A percentile compares a stretch with the other conserved stretches of the same genome.
Evolutionary conservation across 1,140 invertebrate species (phyloP).

Genomic region (Diachasmimorpha longicaudata): DNA sequence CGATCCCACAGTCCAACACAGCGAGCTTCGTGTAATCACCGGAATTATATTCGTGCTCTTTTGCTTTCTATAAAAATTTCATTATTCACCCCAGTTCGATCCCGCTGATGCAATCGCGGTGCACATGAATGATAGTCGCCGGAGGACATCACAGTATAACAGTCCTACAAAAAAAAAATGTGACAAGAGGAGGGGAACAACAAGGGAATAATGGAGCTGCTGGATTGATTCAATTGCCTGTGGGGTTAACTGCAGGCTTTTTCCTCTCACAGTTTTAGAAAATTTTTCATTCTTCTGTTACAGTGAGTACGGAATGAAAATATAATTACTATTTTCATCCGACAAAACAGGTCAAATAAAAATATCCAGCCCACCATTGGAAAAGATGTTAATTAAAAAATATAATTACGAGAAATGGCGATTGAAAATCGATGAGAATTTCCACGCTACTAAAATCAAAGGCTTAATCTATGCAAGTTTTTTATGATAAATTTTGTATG

Average conservation of each 20-base stretch:
- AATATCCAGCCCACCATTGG: background rate
- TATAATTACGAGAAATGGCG: background rate
- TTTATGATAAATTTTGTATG: no score
- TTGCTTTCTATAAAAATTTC: background rate
- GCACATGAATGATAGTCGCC: background rate
- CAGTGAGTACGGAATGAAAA: background rate
- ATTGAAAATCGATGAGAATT: no score
- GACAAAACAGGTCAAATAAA: background rate
- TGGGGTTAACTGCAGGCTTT: background rate
- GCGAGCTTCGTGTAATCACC: background rate
- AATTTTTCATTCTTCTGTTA: background rate
- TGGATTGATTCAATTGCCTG: background rate
- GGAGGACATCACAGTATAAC: background rate
- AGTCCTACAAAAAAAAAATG: background rate
- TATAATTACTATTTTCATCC: background rate
- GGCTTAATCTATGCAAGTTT: no score
- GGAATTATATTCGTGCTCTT: slow-evolving; percentile 2
- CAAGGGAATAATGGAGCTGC: slow-evolving; percentile 1
- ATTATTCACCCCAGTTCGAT: background rate
- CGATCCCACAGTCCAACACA: background rate
- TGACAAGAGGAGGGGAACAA: slow-evolving; percentile 18
- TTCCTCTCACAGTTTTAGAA: background rate
- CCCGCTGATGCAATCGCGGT: background rate
- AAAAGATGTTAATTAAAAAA: background rate
- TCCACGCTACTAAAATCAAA: no score